Conservation (phyloP, 2,797 vertebrate species). For the Anas capensis region DNA sequence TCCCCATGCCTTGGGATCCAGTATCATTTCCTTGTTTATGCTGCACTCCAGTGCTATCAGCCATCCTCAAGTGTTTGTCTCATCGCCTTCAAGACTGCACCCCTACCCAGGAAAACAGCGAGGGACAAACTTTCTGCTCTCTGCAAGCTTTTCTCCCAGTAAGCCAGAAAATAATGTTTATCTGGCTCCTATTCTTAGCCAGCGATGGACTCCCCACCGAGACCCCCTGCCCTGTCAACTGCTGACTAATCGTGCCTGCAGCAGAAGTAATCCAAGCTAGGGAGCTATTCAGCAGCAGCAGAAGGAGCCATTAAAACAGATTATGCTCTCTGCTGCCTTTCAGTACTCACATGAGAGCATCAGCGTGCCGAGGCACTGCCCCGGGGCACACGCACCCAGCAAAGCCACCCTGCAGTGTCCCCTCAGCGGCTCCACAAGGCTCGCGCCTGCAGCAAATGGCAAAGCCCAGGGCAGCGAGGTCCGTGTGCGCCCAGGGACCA, state of each 20-base stretch:
- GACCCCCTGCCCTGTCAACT: slow-evolving; percentile 61
- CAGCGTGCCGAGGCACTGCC: neutral
- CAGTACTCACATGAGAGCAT: neutral
- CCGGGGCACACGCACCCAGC: neutral
- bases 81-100: slow-evolving; percentile 36
- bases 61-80: slow-evolving; percentile 64
- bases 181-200: slow-evolving; percentile 59
- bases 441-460: neutral
- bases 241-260: slow-evolving; percentile 60
- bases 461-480: neutral
- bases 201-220: neutral
- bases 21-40: slow-evolving; percentile 50
- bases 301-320: slow-evolving; percentile 48
- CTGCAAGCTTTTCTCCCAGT: slow-evolving; percentile 59
- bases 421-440: neutral
- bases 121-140: slow-evolving; percentile 56
- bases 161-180: slow-evolving; percentile 60
- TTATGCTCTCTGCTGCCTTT: neutral
- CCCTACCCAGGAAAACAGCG: slow-evolving; percentile 49
- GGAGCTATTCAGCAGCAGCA: slow-evolving; percentile 39
- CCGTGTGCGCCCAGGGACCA: accelerated
- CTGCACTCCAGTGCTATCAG: slow-evolving; percentile 49
- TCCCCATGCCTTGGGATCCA: neutral
- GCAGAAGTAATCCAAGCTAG: slow-evolving; percentile 44
- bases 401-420: neutral